phyloP scores from a whole-genome alignment of 2,888 invertebrate genomes.

The Ditylenchus weischeri region DNA sequence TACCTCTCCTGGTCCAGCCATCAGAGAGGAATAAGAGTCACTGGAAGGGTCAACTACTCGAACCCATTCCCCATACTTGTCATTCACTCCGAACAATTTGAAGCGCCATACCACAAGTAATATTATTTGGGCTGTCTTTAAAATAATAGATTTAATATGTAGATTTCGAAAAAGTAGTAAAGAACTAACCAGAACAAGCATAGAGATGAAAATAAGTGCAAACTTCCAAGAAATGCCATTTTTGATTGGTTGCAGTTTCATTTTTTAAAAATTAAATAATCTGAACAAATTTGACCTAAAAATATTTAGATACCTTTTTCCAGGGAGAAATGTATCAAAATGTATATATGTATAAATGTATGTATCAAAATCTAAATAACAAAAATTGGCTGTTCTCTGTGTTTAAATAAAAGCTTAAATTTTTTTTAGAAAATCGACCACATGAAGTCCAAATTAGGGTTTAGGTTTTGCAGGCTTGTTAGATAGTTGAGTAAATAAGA shows the following conservation, averaged over 20 bases:
- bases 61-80: slow-evolving; percentile 1
- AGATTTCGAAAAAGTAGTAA: background rate
- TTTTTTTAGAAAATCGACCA: no score
- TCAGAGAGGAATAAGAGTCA: background rate
- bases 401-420: no score
- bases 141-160: background rate
- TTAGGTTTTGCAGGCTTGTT: no score
- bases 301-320: no score
- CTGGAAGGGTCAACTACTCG: background rate
- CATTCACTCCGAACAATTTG: background rate
- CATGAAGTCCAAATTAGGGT: no score
- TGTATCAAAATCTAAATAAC: no score
- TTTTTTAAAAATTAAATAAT: no score
- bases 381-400: no score
- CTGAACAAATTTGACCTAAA: no score
- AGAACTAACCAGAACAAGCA: slow-evolving; percentile 2
- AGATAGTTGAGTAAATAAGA: no score
- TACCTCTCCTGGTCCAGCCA: slow-evolving; percentile 3
- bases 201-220: slow-evolving; percentile 1
- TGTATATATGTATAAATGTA: no score
- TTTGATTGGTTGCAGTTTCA: background rate
- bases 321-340: no score
- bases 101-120: background rate
- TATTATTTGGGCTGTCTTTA: slow-evolving; percentile 2
- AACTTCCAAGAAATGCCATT: slow-evolving; percentile 6